These are phyloP conservation scores for Polypedilum vanderplanki DNA, from an alignment of 1,140 invertebrate genomes.

Conservation along the genomic window DNA sequence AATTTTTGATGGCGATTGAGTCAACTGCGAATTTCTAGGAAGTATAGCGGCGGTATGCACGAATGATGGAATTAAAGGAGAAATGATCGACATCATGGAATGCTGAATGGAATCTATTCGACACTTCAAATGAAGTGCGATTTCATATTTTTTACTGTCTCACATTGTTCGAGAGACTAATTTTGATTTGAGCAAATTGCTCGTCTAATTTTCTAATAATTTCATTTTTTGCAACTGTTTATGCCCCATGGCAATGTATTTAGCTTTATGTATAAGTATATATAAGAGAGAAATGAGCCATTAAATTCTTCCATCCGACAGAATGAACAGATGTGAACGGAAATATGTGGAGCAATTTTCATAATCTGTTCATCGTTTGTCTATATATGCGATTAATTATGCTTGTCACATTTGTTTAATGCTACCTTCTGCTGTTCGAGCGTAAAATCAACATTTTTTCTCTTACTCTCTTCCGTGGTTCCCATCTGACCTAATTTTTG, in stretches of 20 bases:
- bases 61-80: too few species aligned
- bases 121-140: not conserved
- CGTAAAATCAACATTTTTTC: not conserved
- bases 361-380: constrained; percentile 17
- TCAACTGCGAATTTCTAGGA: too few species aligned
- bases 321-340: not conserved
- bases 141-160: not conserved
- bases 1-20: too few species aligned
- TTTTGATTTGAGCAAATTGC: not conserved
- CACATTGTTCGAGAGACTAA: not conserved
- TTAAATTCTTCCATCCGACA: not conserved
- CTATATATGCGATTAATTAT: constrained; percentile 10
- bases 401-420: constrained; percentile 25
- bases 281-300: not conserved
- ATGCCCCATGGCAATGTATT: not conserved
- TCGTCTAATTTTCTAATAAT: constrained; percentile 8
- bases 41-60: too few species aligned
- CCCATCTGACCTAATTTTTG: not conserved
- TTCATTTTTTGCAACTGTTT: not conserved
- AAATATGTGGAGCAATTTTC: constrained; percentile 16
- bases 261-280: not conserved
- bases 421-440: not conserved
- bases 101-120: not conserved
- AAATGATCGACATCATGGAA: not conserved
- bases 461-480: not conserved